These are phyloP conservation scores for Cercopithecus petaurista DNA, from an alignment of 2,797 vertebrate genomes.

Conservation along the genomic window DNA sequence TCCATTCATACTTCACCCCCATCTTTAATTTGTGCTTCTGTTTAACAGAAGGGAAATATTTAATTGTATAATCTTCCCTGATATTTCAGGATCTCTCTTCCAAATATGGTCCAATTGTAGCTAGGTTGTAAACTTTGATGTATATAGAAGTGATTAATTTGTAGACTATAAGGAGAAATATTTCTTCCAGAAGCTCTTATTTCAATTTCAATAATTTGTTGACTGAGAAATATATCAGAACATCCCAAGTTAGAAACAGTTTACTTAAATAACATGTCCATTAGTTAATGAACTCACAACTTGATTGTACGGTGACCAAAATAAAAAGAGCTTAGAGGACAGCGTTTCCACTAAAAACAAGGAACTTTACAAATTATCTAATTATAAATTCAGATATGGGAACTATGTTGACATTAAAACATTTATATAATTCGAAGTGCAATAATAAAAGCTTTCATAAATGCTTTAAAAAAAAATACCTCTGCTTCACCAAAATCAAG, in stretches of 20 bases:
- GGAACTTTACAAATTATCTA: neutral
- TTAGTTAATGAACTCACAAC: slow-evolving; percentile 82
- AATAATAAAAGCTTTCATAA: neutral
- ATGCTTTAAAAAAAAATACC: neutral
- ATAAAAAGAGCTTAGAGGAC: neutral
- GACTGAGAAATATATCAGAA: slow-evolving; percentile 82
- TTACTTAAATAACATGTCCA: slow-evolving; percentile 76
- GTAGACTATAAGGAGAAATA: slow-evolving; percentile 69
- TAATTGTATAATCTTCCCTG: slow-evolving; percentile 34
- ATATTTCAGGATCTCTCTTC: slow-evolving; percentile 65
- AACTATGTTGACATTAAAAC: slow-evolving; percentile 23
- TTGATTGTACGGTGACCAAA: slow-evolving; percentile 75
- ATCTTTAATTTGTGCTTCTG: slow-evolving; percentile 11
- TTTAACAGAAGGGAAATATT: slow-evolving; percentile 15
- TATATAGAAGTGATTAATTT: slow-evolving; percentile 75
- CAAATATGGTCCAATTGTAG: slow-evolving; percentile 76
- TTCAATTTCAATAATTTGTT: slow-evolving; percentile 83
- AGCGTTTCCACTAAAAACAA: neutral
- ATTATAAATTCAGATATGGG: slow-evolving; percentile 33
- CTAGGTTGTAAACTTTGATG: slow-evolving; percentile 72
- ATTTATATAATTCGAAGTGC: neutral
- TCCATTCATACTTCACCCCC: neutral
- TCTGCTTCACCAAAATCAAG: slow-evolving; percentile 20
- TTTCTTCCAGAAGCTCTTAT: slow-evolving; percentile 79
- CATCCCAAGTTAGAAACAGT: slow-evolving; percentile 79